Base-by-base conservation (phyloP, 2,888 invertebrate genomes). In the Cyclophora albipunctata region DNA sequence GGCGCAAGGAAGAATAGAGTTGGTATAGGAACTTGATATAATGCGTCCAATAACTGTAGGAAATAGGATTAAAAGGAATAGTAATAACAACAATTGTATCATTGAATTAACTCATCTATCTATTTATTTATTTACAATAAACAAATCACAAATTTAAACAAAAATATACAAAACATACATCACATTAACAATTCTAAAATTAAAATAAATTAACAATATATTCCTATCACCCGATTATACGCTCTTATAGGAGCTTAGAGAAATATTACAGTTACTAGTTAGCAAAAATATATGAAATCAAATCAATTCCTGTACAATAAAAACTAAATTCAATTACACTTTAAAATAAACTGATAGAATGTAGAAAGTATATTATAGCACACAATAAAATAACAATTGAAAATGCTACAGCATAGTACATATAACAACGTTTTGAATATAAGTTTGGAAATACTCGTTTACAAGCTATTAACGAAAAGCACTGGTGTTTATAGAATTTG, bases 81-180 rank as follows among this genome's bases (percentile, higher is more conserved):
- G 42, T 1, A 49, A 54, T 71, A 72, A 70, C 62, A 56, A 56
- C 45, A 45, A 34, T 42, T 52, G 5, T 54, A 20, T 60, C 64
- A 58, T 66, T 66, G 72, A 77, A 74, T 73, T 78, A 81, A 81
- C 78, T 83, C 77, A 73, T 81, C 77, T 82, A 85, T 86, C 81
- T 85, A 83, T 80, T 59, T 86, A 87, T 87, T 84, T 86, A 87
- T 86, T 20, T 20, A 20, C 77, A 84, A 82, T 79, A 83, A 84
- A 81, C 69, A 69, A 80, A 81, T 75, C 75, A 75, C 68, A 77
- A 71, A 62, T 77, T 67, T 69, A 75, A 82, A 79, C 78, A 77
- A 79, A 78, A 78, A 84, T 81, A 79, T 85, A 85, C 81, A 84
- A 71, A 80, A 69, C 60, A 69, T 57, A 62, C 72, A 75, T 73